Evolutionary conservation across 2,113 vertebrate genomes (phyloP), one percentile per base, ranked within the genome.

Genomic region (Labrus mixtus): DNA sequence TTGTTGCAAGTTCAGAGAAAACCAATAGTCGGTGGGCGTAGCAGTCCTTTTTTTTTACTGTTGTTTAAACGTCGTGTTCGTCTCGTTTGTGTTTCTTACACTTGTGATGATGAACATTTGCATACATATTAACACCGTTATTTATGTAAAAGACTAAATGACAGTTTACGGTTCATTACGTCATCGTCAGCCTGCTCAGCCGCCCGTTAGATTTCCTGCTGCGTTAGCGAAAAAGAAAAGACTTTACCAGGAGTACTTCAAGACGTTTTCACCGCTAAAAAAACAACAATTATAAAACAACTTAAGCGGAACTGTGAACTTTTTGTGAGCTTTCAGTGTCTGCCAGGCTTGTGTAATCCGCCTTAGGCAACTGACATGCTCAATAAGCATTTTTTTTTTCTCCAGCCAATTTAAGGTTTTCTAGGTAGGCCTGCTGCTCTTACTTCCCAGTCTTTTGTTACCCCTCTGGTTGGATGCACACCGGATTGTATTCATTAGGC

Each of bases 141-240:
- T n/a, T n/a, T 29, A 74, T 64, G 83, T 37, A 41, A 64, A 75
- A 50, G 22, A 19, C 7, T 56, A 11, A 33, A 43, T 82, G 59
- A 45, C 76, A 43, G 25, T 77, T 70, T 66, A 69, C 54, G 48
- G 16, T 17, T 48, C 36, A 80, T 94, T 39, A 89, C 92, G 90
- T 93, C 93, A 93, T 36, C 65, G 25, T 15, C 55, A 22, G 68
- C 29, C 29, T 33, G 4, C 57, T 56, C 36, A 48, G 46, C 66
- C 51, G 67, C 46, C 80, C 70, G 78, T 76, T 84, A 37, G 10
- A 29, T 81, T 90, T 90, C 51, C 68, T 83, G 87, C 87, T 83
- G 90, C 60, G 90, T 89, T 68, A 48, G 90, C 91, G 60, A 76
- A 84, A 84, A 56, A 7, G 3, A 5, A 5, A 50, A 2, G 17